Percentiles rank a stretch among this genome's conserved stretches.
phyloP scores from a whole-genome alignment of 2,888 invertebrate species.

The Trichacis sp. region DNA sequence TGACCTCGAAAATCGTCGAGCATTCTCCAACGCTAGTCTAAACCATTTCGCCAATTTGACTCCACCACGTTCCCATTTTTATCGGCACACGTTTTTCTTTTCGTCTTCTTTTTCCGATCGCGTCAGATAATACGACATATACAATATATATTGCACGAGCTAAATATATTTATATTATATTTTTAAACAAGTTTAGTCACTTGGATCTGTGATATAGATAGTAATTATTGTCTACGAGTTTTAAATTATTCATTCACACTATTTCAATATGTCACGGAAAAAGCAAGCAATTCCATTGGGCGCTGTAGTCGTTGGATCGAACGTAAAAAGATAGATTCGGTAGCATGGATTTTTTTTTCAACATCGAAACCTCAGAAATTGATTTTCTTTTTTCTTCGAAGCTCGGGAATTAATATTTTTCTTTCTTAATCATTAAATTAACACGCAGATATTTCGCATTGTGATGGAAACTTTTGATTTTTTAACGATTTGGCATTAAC shows the following conservation, averaged over 20 bases:
- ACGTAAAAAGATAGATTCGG: no score
- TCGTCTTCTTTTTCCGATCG: constrained; percentile 54
- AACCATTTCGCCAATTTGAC: constrained; percentile 47
- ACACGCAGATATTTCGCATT: no score
- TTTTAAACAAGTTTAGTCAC: constrained; percentile 69
- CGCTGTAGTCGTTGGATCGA: constrained; percentile 56
- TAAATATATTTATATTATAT: constrained; percentile 63
- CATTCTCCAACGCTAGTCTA: constrained; percentile 45
- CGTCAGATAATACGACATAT: constrained; percentile 48
- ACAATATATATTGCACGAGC: constrained; percentile 56
- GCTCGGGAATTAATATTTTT: no score
- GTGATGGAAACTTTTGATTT: no score
- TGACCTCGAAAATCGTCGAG: constrained; percentile 12
- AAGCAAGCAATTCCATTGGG: constrained; percentile 55
- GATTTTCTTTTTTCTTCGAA: no score
- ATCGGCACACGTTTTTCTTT: constrained; percentile 56
- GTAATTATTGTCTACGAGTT: constrained; percentile 68
- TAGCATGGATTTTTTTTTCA: no score
- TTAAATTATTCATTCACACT: constrained; percentile 62
- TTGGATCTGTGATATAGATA: constrained; percentile 70
- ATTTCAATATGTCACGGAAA: constrained; percentile 54
- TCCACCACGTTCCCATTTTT: constrained; percentile 58
- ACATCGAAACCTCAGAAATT: no score
- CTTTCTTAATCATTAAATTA: no score
- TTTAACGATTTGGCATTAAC: no score